phyloP scores from a whole-genome alignment of 1,140 invertebrate genomes.

The Rhyacophila brunnea region DNA sequence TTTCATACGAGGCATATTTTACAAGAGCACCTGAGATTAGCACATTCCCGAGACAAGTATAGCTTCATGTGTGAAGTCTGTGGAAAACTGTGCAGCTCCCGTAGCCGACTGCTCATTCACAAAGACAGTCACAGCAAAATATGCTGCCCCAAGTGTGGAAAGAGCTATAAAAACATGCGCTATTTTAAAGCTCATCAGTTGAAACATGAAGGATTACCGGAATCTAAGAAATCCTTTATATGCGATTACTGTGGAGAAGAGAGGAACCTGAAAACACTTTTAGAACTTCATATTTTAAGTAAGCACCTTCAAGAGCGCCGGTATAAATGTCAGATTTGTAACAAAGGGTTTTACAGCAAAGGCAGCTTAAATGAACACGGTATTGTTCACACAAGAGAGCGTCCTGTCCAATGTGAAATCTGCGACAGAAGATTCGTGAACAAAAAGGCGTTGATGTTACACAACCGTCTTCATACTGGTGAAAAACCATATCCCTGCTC shows the following conservation, averaged over 20 bases:
- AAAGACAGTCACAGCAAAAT: conserved; percentile 20
- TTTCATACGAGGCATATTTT: conserved; percentile 27
- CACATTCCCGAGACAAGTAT: conserved; percentile 25
- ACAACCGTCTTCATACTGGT: conserved; percentile 65
- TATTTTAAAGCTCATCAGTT: conserved; percentile 46
- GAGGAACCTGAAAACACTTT: conserved; percentile 44
- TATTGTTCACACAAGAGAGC: conserved; percentile 47
- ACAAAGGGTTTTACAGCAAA: conserved; percentile 50
- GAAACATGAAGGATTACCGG: conserved; percentile 44
- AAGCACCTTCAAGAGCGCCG: conserved; percentile 51
- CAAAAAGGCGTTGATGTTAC: conserved; percentile 49
- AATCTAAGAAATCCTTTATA: conserved; percentile 41
- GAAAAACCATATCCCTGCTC: conserved; percentile 74
- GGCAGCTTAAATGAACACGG: conserved; percentile 48
- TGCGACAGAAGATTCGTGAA: conserved; percentile 48
- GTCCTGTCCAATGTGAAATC: conserved; percentile 51
- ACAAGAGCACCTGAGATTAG: conserved; percentile 24
- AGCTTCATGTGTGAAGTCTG: conserved; percentile 30
- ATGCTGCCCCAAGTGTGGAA: conserved; percentile 45
- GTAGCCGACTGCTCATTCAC: conserved; percentile 17
- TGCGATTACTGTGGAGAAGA: conserved; percentile 50
- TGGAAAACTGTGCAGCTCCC: conserved; percentile 30
- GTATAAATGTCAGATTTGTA: conserved; percentile 50
- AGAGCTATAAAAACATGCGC: conserved; percentile 44
- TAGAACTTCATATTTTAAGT: conserved; percentile 52